Conservation (phyloP, 2,113 vertebrate species). For the Percopsis transmontana region DNA sequence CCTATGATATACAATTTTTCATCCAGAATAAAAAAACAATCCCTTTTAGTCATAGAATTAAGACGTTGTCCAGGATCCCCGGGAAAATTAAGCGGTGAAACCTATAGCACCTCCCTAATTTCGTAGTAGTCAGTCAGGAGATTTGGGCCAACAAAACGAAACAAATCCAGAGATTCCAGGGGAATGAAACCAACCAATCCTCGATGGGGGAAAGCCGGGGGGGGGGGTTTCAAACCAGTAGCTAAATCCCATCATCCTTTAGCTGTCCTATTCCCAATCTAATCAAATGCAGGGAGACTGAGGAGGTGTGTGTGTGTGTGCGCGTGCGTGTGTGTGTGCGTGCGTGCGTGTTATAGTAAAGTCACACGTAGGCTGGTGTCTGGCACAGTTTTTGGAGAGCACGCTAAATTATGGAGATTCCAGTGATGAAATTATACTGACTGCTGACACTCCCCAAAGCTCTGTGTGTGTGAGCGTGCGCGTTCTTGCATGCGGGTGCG, state of each 20-base stretch:
- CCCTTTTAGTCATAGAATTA: too few species aligned
- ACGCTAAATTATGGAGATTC: constrained; percentile 68
- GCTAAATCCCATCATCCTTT: constrained; percentile 13
- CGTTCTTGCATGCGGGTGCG: neutral
- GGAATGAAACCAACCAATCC: too few species aligned
- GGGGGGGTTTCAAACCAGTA: too few species aligned
- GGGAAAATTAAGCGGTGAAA: too few species aligned
- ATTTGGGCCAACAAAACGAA: too few species aligned
- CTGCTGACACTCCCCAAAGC: constrained; percentile 66
- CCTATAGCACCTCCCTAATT: too few species aligned
- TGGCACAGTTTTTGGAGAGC: constrained; percentile 33
- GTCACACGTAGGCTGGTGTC: constrained; percentile 40
- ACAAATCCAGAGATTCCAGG: too few species aligned
- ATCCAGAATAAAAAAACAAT: too few species aligned
- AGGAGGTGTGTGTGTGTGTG: neutral
- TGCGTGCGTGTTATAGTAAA: neutral
- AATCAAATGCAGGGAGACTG: constrained; percentile 35
- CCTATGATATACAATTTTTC: too few species aligned
- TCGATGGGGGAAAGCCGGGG: too few species aligned
- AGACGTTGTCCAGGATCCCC: too few species aligned
- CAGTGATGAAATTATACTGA: constrained; percentile 73
- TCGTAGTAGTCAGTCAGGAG: too few species aligned
- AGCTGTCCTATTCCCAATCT: constrained; percentile 45
- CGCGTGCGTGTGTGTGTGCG: neutral
- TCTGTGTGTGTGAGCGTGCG: constrained; percentile 19